Evolutionary conservation across 2,113 vertebrate species (phyloP).

Genomic region (Aspiorhynchus laticeps): DNA sequence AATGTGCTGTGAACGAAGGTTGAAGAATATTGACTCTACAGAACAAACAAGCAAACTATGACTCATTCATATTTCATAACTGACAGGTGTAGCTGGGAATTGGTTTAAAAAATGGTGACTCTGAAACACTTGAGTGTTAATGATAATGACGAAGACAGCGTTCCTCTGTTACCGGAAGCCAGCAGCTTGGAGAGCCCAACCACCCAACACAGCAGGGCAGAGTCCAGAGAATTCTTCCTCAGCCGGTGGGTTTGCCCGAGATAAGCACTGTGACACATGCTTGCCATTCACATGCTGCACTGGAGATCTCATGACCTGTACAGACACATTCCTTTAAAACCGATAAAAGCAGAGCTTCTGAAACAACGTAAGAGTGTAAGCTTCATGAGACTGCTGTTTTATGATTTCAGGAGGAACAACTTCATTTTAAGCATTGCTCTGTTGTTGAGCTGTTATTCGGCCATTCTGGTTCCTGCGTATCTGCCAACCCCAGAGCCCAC

Average conservation of each 20-base stretch:
- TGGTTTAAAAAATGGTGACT: slow-evolving; percentile 61
- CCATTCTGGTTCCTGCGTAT: slow-evolving; percentile 75
- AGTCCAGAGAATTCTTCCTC: slow-evolving; percentile 64
- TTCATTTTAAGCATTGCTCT: slow-evolving; percentile 68
- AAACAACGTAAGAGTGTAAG: not conserved
- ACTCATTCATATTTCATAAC: not conserved
- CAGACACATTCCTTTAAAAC: not conserved
- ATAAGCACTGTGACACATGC: slow-evolving; percentile 9
- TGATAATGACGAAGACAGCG: slow-evolving; percentile 55
- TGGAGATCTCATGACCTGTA: not conserved
- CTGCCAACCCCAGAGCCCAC: slow-evolving; percentile 49
- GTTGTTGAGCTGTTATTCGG: slow-evolving; percentile 71
- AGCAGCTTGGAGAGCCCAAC: not conserved
- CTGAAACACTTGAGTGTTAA: slow-evolving; percentile 64
- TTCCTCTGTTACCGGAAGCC: slow-evolving; percentile 59
- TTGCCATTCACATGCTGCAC: not conserved
- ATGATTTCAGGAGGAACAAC: slow-evolving; percentile 67
- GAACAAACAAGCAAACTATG: not conserved
- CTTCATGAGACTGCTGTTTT: not conserved
- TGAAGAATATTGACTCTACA: not conserved
- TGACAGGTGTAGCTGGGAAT: not conserved
- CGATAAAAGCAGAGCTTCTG: not conserved
- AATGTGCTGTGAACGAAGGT: not conserved
- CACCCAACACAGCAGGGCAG: slow-evolving; percentile 37
- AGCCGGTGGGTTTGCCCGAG: slow-evolving; percentile 64